Base-by-base conservation (phyloP, 2,113 vertebrate species). In the Oncorhynchus nerka region DNA sequence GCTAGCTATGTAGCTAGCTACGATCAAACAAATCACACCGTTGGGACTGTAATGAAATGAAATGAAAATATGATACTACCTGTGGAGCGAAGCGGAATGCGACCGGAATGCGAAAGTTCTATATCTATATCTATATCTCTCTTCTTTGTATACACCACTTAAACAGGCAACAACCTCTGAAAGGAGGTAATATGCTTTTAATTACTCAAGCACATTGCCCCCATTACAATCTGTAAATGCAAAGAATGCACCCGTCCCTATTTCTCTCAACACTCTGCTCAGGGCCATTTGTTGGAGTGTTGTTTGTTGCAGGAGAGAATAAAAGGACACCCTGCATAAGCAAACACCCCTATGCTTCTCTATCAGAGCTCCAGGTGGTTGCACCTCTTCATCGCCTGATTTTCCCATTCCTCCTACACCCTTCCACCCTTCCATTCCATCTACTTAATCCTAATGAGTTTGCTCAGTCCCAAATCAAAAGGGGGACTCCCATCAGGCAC, bases 371-470 rank as follows among this genome's bases (percentile, higher is more conserved):
- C 76, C 79, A 81, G 39, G 39, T 45, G 39, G 39, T 11, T 45
- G 9, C 39, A 34, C 64, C 64, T 48, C 26, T 62, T 48, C 57
- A 28, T 39, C 59, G 22, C 45, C 75, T 26, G 5, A 22, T 66
- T 57, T 13, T 12, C 26, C 22, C 4, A 1, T 45, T 45, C 39
- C 39, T 45, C 39, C 9, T 45, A 45, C 3, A 45, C 62, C 32
- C 51, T 15, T 61, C 32, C 64, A 49, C 28, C 45, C 55, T 39
- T 71, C 13, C 26, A 69, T 83, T 70, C 75, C 75, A 74, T 72
- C 76, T 68, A 76, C 76, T 79, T 85, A 79, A 83, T 79, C 74
- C 81, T 82, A 71, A 87, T 78, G 83, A 84, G 73, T 68, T 71
- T 75, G 76, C 77, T 83, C 71, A 69, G 75, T 79, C 66, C 48